Evolutionary conservation across 2,113 vertebrate genomes (phyloP).

Genomic region (Tenrec ecaudatus): DNA sequence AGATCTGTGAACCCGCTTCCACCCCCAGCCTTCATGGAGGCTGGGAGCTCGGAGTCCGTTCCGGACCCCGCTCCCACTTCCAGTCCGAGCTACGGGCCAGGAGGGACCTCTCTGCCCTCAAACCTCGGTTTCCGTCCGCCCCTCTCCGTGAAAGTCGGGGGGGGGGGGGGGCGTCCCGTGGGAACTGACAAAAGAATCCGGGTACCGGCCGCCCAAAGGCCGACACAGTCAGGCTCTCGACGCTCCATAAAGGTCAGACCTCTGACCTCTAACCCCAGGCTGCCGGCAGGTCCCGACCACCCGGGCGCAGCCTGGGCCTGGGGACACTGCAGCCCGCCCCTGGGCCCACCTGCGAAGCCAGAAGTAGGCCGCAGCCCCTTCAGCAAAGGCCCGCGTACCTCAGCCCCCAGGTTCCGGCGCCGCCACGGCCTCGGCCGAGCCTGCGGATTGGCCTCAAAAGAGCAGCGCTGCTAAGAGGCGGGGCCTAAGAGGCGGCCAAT

Average conservation of each 20-base stretch:
- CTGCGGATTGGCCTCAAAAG: constrained; percentile 43
- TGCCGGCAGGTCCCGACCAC: background rate
- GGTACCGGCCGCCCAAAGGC: background rate
- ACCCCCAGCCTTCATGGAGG: background rate
- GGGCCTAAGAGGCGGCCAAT: constrained; percentile 44
- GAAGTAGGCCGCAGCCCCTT: background rate
- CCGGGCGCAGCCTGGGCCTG: background rate
- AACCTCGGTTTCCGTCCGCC: background rate
- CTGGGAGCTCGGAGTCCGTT: background rate
- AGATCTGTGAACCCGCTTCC: background rate
- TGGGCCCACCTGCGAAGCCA: rapidly evolving
- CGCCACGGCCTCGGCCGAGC: background rate
- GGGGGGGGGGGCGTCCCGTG: background rate
- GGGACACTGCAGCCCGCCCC: background rate
- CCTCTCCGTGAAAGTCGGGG: background rate
- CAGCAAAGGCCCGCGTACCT: background rate
- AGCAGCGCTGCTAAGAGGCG: constrained; percentile 8
- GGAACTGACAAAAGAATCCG: background rate
- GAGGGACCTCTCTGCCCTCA: background rate
- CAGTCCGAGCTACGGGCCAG: background rate
- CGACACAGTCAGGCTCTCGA: background rate
- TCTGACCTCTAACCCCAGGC: background rate
- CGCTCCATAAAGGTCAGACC: background rate
- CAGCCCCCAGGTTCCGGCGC: background rate
- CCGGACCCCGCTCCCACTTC: background rate